A percentile compares a stretch with the other conserved stretches of the same genome.
phyloP scores from a whole-genome alignment of 1,140 invertebrate species.

The Diuraphis noxia region DNA sequence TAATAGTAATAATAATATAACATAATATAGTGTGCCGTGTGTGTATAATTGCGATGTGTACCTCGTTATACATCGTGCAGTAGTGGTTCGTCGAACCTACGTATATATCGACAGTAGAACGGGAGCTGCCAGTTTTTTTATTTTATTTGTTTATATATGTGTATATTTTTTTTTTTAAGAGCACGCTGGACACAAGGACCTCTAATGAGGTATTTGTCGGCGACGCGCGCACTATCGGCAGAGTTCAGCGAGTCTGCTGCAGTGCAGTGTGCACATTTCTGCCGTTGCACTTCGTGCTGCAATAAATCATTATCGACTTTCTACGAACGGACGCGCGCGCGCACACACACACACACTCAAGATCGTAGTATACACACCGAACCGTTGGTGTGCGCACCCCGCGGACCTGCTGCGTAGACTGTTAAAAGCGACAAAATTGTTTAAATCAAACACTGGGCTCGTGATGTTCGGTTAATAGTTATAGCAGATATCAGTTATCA shows the following conservation, averaged over 20 bases:
- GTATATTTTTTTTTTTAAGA: constrained; percentile 22
- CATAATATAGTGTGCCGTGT: not conserved
- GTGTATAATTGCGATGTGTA: not conserved
- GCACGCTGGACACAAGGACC: constrained; percentile 30
- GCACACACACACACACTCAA: too few relatives aligned
- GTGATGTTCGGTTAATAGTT: not conserved
- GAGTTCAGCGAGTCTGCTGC: not conserved
- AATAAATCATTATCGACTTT: constrained; percentile 47
- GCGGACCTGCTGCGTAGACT: not conserved
- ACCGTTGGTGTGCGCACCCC: not conserved
- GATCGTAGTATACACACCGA: not conserved
- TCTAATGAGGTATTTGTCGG: constrained; percentile 50
- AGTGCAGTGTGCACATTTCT: not conserved
- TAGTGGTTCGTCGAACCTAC: constrained; percentile 4
- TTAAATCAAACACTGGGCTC: not conserved
- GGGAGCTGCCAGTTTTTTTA: not conserved
- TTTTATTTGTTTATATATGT: not conserved
- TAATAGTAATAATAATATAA: too few relatives aligned
- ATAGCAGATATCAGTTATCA: not conserved
- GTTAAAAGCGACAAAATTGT: not conserved
- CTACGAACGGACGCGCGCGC: not conserved
- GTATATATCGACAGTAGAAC: not conserved
- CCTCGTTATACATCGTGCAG: not conserved
- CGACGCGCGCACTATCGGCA: not conserved
- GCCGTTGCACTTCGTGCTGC: constrained; percentile 1